Conservation (phyloP, 2,113 vertebrate species). For the Corythoichthys intestinalis region DNA sequence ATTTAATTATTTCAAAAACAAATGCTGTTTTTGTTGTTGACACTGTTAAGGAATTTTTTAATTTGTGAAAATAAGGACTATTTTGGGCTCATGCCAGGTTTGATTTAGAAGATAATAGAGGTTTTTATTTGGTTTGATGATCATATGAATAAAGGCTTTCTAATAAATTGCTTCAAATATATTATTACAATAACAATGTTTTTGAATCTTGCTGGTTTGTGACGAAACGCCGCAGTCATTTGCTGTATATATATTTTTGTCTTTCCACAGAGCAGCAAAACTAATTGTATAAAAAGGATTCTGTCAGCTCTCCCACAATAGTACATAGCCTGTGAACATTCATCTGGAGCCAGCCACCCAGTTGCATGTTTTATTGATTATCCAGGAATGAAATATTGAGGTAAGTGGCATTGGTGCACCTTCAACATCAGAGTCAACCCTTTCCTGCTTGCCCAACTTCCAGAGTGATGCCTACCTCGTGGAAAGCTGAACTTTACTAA, state of each 20-base stretch:
- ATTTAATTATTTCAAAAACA: neutral
- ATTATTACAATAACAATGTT: conserved; percentile 2
- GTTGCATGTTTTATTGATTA: conserved; percentile 68
- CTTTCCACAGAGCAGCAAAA: neutral
- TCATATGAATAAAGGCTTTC: neutral
- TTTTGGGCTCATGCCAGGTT: neutral
- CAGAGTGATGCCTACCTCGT: conserved; percentile 13
- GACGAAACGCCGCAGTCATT: conserved; percentile 3
- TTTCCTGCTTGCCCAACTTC: conserved; percentile 18
- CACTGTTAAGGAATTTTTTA: neutral
- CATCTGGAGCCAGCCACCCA: conserved; percentile 52
- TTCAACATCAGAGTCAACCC: conserved; percentile 51
- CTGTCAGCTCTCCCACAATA: neutral
- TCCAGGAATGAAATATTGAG: conserved; percentile 63
- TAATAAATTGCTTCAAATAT: conserved; percentile 3
- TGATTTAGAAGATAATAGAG: neutral
- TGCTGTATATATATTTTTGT: conserved; percentile 6
- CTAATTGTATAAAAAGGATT: neutral
- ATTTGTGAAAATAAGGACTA: neutral
- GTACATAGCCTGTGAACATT: conserved; percentile 46
- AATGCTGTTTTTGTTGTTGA: neutral
- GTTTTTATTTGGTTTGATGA: neutral
- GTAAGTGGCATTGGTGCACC: conserved; percentile 47
- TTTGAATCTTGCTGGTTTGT: conserved; percentile 5
- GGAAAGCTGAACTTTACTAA: conserved; percentile 23